Base-by-base conservation (phyloP, 37 sponge, comb jelly and placozoan species). In the Tethya wilhelma region DNA sequence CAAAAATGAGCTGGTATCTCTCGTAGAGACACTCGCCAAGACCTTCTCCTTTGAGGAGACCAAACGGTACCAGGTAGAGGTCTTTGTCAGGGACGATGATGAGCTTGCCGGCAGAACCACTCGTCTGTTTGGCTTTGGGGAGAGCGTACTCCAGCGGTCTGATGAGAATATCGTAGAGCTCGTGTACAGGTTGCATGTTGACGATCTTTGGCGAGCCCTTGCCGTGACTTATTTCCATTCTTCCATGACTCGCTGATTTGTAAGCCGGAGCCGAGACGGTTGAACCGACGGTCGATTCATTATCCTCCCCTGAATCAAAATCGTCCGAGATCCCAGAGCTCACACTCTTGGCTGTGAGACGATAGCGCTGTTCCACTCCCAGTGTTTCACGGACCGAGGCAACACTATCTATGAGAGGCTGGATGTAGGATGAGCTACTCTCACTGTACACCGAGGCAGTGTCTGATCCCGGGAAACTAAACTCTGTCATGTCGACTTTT, bases 61-160 rank as follows among this genome's bases (percentile, higher is more conserved):
- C 58, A 53, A 93, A 97, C 0, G 97, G 97, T 6, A 97, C 86
- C 12, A 97, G 90, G 58, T 91, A 90, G 69, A 97, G 97, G 9
- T 94, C 96, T 38, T 87, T 93, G 74, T 97, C 93, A 4, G 90
- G 92, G 17, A 97, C 68, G 30, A 95, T 75, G 68, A 86, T 64
- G 38, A 95, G 67, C 26, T 71, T 82, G 4, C 86, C 86, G 0
- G 34, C 56, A 19, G 68, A 44, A 0, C 80, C 59, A 32, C 79
- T 60, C 0, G 63, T 71, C 22, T 14, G 17, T 39, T 68, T 67
- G 0, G 95, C 85, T 63, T 83, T 44, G 23, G 97, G 95, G 14
- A 97, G 75, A 25, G 65, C 87, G 44, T 78, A 74, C 64, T 97
- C 97, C 53, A 97, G 4, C 3, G 97, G 97, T 26, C 67, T 70